Evolutionary conservation across 2,888 invertebrate genomes (phyloP), one percentile per base, ranked within the genome.

Genomic region (Ferrisia virgata): DNA sequence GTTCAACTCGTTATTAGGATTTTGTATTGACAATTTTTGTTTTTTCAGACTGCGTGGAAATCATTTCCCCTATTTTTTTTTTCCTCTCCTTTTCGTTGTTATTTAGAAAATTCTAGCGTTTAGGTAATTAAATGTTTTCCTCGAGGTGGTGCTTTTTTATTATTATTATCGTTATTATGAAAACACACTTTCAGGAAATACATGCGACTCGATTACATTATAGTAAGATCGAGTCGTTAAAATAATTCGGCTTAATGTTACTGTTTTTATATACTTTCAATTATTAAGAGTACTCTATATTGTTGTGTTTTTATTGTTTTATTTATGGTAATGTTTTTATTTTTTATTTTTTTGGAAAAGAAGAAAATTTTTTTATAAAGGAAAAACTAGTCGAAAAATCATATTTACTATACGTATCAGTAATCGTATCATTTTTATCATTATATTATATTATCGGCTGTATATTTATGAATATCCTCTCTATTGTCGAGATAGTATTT

Each of bases 381-480:
- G n/a, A 25, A 25, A 64, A 58, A 64, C 58, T 64, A 64, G 58
- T 64, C 58, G 58, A 64, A 28, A 64, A 64, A 64, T 64, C 58
- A 64, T 64, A 64, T 28, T 64, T 6, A 36, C 8, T 2, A 9
- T 64, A 64, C 28, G 58, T 64, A n/a, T n/a, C n/a, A 64, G 58
- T 11, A 22, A 43, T 47, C 18, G 47, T 64, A 28, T 28, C 25
- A 13, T 64, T 28, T 64, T 64, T 64, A 25, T 64, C 11, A 25
- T 28, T 64, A 64, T 64, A 2, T 2, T 64, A 64, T 25, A 1
- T 0, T 64, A 64, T 64, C 11, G 58, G 58, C 58, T 64, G 58
- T 64, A 64, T 64, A 64, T 64, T 64, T 64, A 64, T n/a, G n/a
- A n/a, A n/a, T n/a, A 64, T 64, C 11, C 58, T 64, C 58, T 64